These are phyloP conservation scores for Brachycybe producta DNA, from an alignment of 2,888 invertebrate genomes.

Conservation along the genomic window DNA sequence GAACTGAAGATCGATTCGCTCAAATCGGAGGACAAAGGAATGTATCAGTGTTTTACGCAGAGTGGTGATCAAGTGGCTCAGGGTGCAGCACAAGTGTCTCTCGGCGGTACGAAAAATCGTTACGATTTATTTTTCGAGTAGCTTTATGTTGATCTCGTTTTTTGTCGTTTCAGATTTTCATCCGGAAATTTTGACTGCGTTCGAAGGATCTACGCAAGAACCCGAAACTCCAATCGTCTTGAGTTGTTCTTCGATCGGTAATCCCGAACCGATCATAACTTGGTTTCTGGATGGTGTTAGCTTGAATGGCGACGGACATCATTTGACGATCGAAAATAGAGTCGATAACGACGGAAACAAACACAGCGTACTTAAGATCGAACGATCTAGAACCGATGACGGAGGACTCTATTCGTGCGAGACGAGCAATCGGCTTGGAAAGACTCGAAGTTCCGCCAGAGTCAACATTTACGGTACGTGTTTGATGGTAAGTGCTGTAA, in stretches of 20 bases:
- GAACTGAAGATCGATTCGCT: background rate
- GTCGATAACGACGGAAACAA: background rate
- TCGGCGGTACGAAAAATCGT: constrained; percentile 9
- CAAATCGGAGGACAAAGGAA: constrained; percentile 7
- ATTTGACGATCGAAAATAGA: background rate
- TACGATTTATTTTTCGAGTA: background rate
- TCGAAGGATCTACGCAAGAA: background rate
- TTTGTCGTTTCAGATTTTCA: constrained; percentile 3
- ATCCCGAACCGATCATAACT: constrained; percentile 2
- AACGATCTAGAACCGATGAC: constrained; percentile 40
- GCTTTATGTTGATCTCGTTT: background rate
- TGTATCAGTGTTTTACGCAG: constrained; percentile 14
- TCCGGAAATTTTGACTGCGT: constrained; percentile 7
- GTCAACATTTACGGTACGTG: constrained; percentile 64
- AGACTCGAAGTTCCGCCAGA: constrained; percentile 55
- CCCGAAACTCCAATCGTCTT: background rate
- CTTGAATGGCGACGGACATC: background rate
- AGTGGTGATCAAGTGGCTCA: constrained; percentile 5
- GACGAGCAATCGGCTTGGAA: constrained; percentile 60
- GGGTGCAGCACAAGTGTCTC: background rate
- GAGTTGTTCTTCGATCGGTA: constrained; percentile 8
- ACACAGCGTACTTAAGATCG: background rate
- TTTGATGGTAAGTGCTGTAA: too few relatives aligned
- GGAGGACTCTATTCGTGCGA: constrained; percentile 66
- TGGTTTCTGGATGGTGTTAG: constrained; percentile 6